Conservation (phyloP, 2,113 vertebrate species). For the Lepisosteus oculatus region DNA sequence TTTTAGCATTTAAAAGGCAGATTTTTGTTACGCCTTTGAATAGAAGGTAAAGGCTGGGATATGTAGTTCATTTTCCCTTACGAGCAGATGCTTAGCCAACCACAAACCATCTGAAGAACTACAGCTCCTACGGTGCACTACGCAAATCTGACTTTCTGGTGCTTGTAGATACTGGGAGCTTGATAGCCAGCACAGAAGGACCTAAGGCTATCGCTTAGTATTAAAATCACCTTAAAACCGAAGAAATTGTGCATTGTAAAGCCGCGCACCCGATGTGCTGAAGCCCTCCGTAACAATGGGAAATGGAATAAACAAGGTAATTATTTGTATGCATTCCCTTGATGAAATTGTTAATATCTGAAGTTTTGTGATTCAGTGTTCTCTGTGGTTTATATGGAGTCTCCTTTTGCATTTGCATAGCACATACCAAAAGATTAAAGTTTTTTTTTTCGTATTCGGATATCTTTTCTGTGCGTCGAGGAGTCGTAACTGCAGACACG, state of each 20-base stretch:
- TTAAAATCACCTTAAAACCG: background rate
- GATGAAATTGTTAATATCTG: background rate
- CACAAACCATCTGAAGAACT: background rate
- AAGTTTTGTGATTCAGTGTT: background rate
- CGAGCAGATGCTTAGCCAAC: background rate
- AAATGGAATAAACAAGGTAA: conserved; percentile 62
- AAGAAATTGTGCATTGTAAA: background rate
- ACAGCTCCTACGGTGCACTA: conserved; percentile 16
- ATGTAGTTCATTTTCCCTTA: background rate
- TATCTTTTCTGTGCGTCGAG: too few species aligned
- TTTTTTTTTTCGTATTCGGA: too few species aligned
- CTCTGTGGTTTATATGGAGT: too few species aligned
- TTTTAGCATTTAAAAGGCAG: conserved; percentile 1
- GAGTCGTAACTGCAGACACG: too few species aligned
- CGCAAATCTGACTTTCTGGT: background rate
- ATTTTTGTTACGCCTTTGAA: conserved; percentile 22
- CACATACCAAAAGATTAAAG: too few species aligned
- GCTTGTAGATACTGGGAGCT: background rate
- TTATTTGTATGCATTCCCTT: background rate
- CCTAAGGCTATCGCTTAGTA: background rate
- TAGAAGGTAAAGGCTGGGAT: background rate
- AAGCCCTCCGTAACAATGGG: conserved; percentile 42
- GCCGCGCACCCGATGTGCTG: background rate
- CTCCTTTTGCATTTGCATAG: too few species aligned
- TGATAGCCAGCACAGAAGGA: background rate